Conservation (phyloP, 2,888 invertebrate genomes). For the Liposcelis brunnea region DNA sequence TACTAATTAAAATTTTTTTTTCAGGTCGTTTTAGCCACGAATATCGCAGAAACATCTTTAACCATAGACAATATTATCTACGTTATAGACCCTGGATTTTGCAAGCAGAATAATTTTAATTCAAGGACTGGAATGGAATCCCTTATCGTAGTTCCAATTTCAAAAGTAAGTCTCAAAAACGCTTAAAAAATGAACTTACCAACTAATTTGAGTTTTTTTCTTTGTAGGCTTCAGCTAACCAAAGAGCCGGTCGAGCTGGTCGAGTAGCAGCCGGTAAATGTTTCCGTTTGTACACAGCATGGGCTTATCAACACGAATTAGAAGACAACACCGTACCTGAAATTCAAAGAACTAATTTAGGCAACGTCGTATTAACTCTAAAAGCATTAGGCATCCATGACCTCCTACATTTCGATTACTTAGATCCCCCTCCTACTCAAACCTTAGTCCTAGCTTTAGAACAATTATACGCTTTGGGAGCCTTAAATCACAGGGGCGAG, state of each 20-base stretch:
- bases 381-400: conserved; percentile 97
- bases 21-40: conserved; percentile 85
- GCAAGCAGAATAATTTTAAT: conserved; percentile 97
- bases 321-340: conserved; percentile 98
- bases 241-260: conserved; percentile 90
- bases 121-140: conserved; percentile 98
- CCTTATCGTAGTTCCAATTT: conserved; percentile 94
- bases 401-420: conserved; percentile 92
- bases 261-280: conserved; percentile 95
- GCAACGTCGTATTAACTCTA: conserved; percentile 90
- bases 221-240: conserved; percentile 74
- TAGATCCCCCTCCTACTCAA: conserved; percentile 95
- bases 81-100: conserved; percentile 99
- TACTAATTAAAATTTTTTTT: conserved; percentile 10
- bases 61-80: conserved; percentile 98
- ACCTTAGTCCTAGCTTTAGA: conserved; percentile 85
- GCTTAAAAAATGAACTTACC: not conserved
- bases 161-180: conserved; percentile 40
- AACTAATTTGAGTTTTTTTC: not conserved
- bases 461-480: conserved; percentile 92
- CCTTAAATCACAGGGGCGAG: conserved; percentile 93
- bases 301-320: conserved; percentile 96
- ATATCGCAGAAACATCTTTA: conserved; percentile 96
- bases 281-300: conserved; percentile 92
- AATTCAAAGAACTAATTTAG: conserved; percentile 87